These are phyloP conservation scores for Orestias chungarensis DNA, from an alignment of 2,797 vertebrate species.

Conservation along the genomic window DNA sequence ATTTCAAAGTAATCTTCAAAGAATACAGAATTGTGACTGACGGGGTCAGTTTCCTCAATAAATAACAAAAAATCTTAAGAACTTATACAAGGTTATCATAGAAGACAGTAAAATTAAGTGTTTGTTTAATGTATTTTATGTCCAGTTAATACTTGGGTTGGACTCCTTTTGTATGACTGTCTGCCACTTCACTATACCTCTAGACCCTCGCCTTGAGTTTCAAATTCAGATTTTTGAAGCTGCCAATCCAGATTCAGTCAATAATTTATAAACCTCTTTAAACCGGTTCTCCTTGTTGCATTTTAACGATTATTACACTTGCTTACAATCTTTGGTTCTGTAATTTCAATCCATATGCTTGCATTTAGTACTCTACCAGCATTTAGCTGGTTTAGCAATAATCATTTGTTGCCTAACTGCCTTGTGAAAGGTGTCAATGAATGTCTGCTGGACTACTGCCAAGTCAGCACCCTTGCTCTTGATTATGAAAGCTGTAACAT, in stretches of 20 bases:
- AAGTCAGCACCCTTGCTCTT: no score
- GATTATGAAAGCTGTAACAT: no score
- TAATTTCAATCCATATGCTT: background rate
- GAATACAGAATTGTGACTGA: slow-evolving; percentile 37
- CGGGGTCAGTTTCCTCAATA: slow-evolving; percentile 9
- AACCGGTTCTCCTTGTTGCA: background rate
- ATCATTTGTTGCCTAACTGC: background rate
- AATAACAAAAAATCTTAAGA: background rate
- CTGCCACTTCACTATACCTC: background rate
- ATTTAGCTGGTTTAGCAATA: background rate
- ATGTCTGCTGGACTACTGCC: no score
- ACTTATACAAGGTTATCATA: slow-evolving; percentile 2
- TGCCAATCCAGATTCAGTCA: background rate
- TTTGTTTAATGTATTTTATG: background rate
- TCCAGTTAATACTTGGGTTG: background rate
- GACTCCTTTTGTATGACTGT: background rate
- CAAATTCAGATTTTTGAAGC: background rate
- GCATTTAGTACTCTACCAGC: background rate
- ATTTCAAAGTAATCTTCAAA: slow-evolving; percentile 44
- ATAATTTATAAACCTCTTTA: background rate
- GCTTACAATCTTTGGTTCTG: background rate
- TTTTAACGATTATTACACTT: background rate
- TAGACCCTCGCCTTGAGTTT: background rate
- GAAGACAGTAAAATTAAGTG: background rate
- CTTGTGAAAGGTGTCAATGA: background rate